These are phyloP conservation scores for Adelphocoris suturalis DNA, from an alignment of 2,888 invertebrate species.

Conservation along the genomic window DNA sequence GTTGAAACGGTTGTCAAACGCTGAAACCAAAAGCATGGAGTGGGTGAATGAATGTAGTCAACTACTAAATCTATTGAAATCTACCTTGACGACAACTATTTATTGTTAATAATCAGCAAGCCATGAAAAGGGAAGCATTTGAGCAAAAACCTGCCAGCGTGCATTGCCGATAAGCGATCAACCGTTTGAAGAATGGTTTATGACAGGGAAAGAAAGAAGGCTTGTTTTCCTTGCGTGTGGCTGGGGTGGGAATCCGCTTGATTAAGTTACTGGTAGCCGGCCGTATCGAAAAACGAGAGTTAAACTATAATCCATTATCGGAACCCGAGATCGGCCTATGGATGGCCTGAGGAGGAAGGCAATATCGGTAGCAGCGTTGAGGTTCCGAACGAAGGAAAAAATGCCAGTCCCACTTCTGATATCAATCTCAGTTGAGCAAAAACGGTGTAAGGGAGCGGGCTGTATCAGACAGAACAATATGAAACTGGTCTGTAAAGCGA, in stretches of 20 bases:
- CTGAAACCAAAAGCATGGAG: too few species aligned
- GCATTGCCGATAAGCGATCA: too few species aligned
- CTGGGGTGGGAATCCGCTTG: background rate
- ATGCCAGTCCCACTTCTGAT: slow-evolving; percentile 2
- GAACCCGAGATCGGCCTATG: background rate
- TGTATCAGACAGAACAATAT: slow-evolving; percentile 23
- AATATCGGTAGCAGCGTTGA: slow-evolving; percentile 5
- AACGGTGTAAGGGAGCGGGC: background rate
- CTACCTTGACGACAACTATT: too few species aligned
- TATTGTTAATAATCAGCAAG: too few species aligned
- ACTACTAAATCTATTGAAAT: too few species aligned
- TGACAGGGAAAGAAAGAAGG: background rate
- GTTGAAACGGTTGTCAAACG: too few species aligned
- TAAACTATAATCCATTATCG: slow-evolving; percentile 25
- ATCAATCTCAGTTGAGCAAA: slow-evolving; percentile 1
- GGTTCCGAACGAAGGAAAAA: background rate
- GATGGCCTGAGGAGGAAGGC: background rate
- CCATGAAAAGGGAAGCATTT: too few species aligned
- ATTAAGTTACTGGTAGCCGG: background rate
- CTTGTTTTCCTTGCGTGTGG: background rate
- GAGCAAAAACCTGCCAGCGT: too few species aligned
- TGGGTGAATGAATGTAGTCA: too few species aligned
- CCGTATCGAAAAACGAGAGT: slow-evolving; percentile 1
- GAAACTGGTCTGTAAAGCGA: slow-evolving; percentile 21
- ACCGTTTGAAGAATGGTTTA: background rate